A percentile compares a stretch with the other conserved stretches of the same genome.
phyloP scores from a whole-genome alignment of 2,888 invertebrate genomes.

The Pteria penguin region DNA sequence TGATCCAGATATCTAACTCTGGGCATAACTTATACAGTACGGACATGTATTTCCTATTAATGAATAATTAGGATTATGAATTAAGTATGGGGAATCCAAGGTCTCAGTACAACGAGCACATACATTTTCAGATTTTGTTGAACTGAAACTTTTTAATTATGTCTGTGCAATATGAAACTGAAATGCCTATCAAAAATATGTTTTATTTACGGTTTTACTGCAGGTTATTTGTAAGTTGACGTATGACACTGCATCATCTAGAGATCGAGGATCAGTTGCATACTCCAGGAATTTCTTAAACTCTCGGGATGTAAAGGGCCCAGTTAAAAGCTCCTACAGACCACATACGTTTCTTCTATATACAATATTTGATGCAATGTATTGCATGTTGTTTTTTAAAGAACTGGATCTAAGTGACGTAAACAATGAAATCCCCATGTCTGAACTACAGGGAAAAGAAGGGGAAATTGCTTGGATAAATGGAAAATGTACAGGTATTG shows the following conservation, averaged over 20 bases:
- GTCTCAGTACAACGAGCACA: too few relatives aligned
- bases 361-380: conserved; percentile 20
- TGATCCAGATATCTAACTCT: too few relatives aligned
- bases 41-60: too few relatives aligned
- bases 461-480: conserved; percentile 1
- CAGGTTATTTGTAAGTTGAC: conserved; percentile 6
- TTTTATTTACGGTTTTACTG: neutral
- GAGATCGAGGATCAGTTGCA: neutral
- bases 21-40: too few relatives aligned
- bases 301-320: neutral
- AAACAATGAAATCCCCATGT: neutral
- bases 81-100: too few relatives aligned
- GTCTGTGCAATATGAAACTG: too few relatives aligned
- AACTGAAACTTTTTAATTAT: too few relatives aligned
- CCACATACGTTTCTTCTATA: conserved; percentile 14
- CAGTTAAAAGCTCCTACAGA: conserved; percentile 1
- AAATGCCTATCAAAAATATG: neutral
- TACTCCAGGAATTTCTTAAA: neutral
- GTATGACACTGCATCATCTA: neutral
- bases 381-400: conserved; percentile 1
- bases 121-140: too few relatives aligned
- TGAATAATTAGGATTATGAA: too few relatives aligned
- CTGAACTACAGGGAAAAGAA: neutral
- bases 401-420: neutral
- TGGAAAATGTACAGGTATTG: neutral